Base-by-base conservation (phyloP, 2,113 vertebrate genomes). In the Ciconia maguari region DNA sequence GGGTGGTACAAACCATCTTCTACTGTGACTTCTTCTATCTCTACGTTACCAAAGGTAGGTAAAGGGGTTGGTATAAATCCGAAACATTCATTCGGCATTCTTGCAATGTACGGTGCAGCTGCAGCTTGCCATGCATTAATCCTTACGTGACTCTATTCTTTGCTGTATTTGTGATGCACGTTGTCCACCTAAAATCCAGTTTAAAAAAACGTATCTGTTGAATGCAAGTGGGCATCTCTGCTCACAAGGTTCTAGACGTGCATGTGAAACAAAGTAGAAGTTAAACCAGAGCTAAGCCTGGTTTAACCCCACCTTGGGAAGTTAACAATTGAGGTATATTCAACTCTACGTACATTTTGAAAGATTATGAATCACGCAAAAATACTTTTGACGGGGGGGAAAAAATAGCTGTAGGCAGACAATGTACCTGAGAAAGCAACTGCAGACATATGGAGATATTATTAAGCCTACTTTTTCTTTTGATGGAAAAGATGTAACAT, bases 1-100 rank as follows among this genome's bases (percentile, higher is more conserved):
- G 99, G 11, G 99, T 99, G 1, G 99, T 99, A 49, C 99, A 99
- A 97, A 99, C 99, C 93, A 99, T 99, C 93, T 99, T 99, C 98
- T 99, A 99, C 97, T 99, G 99, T 11, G 99, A 99, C 75, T 99
- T 99, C 98, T 99, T 99, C 98, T 99, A 99, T 96, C 98, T 99
- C 94, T 99, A 99, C 1, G 61, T 99, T 94, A 99, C 99, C 58
- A 99, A 98, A 97, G 99, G 99, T 99, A 97, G 71, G 96, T 77
- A 71, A 83, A 90, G 12, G 46, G 22, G 13, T 65, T 25, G 38
- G 34, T 36, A 5, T 38, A 55, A 52, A 25, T 7, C 18, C 8
- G 2, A 36, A 44, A 44, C 0, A 1, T 49, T 82, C 30, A 24
- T 49, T 55, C 1, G 1, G 30, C 16, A 5, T 55, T 78, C 68